These are phyloP conservation scores for Corythoichthys haematopterus DNA, from an alignment of 2,113 vertebrate species.

Conservation along the genomic window DNA sequence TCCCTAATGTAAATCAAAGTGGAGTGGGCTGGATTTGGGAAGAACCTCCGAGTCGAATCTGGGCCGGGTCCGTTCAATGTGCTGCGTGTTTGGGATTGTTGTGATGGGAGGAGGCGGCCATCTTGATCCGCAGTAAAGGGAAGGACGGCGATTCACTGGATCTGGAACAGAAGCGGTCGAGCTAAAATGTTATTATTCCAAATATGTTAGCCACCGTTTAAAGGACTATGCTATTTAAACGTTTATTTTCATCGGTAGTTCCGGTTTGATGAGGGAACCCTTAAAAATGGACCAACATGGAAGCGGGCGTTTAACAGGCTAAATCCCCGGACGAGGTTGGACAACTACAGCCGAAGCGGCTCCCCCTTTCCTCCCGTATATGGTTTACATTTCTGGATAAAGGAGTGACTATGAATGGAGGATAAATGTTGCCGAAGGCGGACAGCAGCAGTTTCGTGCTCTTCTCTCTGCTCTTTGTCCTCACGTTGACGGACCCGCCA, in stretches of 20 bases:
- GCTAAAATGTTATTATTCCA: conserved; percentile 1
- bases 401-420: conserved; percentile 93
- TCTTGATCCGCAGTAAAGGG: conserved; percentile 61
- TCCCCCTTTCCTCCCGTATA: conserved; percentile 31
- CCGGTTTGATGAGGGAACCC: not conserved
- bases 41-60: not conserved
- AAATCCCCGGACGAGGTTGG: conserved; percentile 26
- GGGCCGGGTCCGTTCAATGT: conserved; percentile 25
- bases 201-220: conserved; percentile 21
- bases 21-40: too few species aligned
- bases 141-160: conserved; percentile 7
- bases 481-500: conserved; percentile 86
- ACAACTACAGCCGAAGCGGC: conserved; percentile 26
- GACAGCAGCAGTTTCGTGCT: conserved; percentile 87
- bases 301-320: conserved; percentile 8
- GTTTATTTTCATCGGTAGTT: not conserved
- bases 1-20: too few species aligned
- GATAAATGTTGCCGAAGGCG: conserved; percentile 98
- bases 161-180: conserved; percentile 4
- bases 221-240: conserved; percentile 15
- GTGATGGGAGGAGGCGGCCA: conserved; percentile 74
- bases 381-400: conserved; percentile 64
- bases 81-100: conserved; percentile 71
- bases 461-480: conserved; percentile 86
- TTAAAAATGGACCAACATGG: conserved; percentile 15